Evolutionary conservation across 2,888 invertebrate species (phyloP).

Genomic region (Resseliella maxima): DNA sequence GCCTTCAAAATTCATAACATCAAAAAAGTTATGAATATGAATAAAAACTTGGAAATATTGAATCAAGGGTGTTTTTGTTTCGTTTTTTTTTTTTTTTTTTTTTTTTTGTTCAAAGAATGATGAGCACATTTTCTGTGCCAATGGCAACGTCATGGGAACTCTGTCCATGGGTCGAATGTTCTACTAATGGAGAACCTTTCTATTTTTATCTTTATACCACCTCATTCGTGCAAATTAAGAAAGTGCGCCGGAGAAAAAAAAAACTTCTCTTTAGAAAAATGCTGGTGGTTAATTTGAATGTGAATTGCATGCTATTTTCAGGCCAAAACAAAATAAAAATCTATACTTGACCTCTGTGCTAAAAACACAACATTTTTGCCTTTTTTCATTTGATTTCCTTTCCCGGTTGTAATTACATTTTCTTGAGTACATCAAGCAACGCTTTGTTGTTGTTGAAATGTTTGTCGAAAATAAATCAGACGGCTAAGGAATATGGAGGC

Average conservation of each 20-base stretch:
- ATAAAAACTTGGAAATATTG: background rate
- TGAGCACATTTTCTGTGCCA: conserved; percentile 16
- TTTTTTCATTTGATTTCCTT: background rate
- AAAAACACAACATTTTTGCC: background rate
- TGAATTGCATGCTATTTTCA: background rate
- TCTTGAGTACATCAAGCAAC: background rate
- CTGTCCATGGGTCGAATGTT: background rate
- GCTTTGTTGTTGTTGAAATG: background rate
- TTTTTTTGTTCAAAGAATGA: background rate
- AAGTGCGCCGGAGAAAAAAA: background rate
- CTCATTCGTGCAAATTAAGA: background rate
- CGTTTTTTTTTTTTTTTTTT: background rate
- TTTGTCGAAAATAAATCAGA: background rate
- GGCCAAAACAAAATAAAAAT: background rate
- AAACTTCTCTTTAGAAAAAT: background rate
- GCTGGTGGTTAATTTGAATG: background rate
- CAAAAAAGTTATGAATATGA: conserved; percentile 22
- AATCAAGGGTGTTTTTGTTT: background rate
- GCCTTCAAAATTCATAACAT: conserved; percentile 29
- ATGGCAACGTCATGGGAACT: conserved; percentile 23
- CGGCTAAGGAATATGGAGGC: background rate
- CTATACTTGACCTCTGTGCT: background rate
- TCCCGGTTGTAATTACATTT: background rate
- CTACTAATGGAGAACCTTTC: background rate
- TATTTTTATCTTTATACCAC: background rate